phyloP scores from a whole-genome alignment of 2,797 vertebrate species.

The Alfaro cultratus region DNA sequence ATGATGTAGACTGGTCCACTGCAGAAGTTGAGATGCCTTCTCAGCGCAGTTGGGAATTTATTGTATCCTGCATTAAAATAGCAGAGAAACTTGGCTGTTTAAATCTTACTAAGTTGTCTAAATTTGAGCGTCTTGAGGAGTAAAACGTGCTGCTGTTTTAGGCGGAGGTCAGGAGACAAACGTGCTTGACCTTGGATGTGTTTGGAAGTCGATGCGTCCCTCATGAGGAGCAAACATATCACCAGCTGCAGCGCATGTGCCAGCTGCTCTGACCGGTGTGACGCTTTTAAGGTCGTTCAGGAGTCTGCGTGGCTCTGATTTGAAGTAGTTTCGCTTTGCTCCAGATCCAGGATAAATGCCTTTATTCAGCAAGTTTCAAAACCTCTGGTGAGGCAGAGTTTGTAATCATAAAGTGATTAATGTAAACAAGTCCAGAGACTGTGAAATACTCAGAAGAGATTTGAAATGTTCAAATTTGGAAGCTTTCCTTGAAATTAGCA shows the following conservation, averaged over 20 bases:
- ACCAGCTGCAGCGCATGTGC: constrained; percentile 37
- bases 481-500: not conserved
- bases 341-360: not conserved
- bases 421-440: not conserved
- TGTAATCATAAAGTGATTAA: constrained; percentile 10
- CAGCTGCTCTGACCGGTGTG: not conserved
- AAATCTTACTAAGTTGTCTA: not conserved
- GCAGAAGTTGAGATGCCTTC: constrained; percentile 29
- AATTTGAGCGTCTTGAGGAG: not conserved
- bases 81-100: not conserved
- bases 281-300: constrained; percentile 6
- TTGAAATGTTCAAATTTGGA: not conserved
- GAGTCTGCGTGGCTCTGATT: not conserved
- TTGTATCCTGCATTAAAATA: not conserved
- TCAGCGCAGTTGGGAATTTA: constrained; percentile 12
- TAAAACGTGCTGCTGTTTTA: constrained; percentile 9
- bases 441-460: not conserved
- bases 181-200: constrained; percentile 69
- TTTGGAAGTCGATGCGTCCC: constrained; percentile 29
- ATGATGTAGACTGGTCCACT: not conserved
- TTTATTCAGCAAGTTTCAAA: not conserved
- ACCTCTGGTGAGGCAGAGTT: constrained; percentile 1
- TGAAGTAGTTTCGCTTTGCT: not conserved
- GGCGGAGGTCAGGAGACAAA: constrained; percentile 41
- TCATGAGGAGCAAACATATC: constrained; percentile 7